Conservation (phyloP, 2,797 vertebrate species). For the Xerus rutilus region DNA sequence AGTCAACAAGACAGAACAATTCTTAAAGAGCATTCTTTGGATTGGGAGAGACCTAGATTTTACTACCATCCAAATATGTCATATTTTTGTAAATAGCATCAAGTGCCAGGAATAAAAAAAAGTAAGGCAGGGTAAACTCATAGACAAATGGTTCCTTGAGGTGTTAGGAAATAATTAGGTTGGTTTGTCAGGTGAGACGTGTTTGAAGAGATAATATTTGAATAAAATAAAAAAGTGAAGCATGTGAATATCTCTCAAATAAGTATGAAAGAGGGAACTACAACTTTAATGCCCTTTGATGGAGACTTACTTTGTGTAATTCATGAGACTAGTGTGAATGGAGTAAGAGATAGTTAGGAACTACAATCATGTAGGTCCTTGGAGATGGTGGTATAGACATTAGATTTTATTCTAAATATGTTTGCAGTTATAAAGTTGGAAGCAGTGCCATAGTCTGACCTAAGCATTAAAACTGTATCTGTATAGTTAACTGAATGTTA, state of each 20-base stretch:
- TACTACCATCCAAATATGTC: background rate
- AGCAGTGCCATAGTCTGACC: background rate
- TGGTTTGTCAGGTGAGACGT: background rate
- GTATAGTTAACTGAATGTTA: background rate
- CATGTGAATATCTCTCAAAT: background rate
- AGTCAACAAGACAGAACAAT: background rate
- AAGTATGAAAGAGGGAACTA: background rate
- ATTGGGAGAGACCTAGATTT: background rate
- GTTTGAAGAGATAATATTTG: background rate
- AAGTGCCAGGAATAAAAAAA: background rate
- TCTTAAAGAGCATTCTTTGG: background rate
- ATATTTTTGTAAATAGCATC: background rate
- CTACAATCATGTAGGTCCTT: background rate
- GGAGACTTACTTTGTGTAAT: background rate
- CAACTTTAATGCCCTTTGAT: background rate
- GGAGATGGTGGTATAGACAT: background rate
- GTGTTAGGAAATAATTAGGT: background rate
- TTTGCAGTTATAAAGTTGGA: background rate
- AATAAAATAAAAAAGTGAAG: conserved; percentile 22
- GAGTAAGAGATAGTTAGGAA: background rate
- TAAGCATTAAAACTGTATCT: background rate
- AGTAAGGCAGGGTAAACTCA: background rate
- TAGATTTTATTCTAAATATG: background rate
- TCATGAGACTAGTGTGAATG: background rate
- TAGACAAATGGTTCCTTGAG: background rate